A percentile compares a stretch with the other conserved stretches of the same genome.
Evolutionary conservation across 2,797 vertebrate genomes (phyloP).

Genomic region (Oreochromis grahami): DNA sequence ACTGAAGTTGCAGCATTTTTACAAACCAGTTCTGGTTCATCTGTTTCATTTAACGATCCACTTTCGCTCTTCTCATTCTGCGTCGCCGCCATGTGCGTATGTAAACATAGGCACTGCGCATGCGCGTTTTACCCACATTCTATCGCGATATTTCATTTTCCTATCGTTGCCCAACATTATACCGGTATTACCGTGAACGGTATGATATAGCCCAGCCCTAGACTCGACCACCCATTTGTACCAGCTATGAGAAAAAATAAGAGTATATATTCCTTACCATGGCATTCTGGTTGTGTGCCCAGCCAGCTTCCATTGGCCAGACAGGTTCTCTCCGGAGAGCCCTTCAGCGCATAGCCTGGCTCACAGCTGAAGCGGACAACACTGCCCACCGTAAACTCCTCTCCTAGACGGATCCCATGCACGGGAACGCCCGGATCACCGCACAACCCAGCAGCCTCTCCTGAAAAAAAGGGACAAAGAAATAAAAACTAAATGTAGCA

Average conservation of each 20-base stretch:
- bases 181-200: too few species aligned
- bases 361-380: constrained; percentile 93
- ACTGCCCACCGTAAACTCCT: constrained; percentile 80
- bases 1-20: too few species aligned
- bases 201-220: too few species aligned
- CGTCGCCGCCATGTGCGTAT: too few species aligned
- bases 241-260: background rate
- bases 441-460: constrained; percentile 83
- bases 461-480: constrained; percentile 52
- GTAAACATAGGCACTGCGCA: too few species aligned
- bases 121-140: too few species aligned
- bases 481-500: background rate
- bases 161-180: too few species aligned
- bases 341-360: constrained; percentile 85
- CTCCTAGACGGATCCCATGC: constrained; percentile 91
- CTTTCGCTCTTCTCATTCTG: too few species aligned
- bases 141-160: too few species aligned
- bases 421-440: constrained; percentile 92
- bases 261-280: constrained; percentile 74
- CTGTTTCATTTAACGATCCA: too few species aligned
- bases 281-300: constrained; percentile 90
- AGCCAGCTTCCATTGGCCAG: constrained; percentile 86
- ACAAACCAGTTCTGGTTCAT: too few species aligned
- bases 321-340: constrained; percentile 87
- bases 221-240: background rate